Evolutionary conservation across 30 jellyfish, hydroid and myxozoan species (phyloP).

Genomic region (Cassiopea xamachana): DNA sequence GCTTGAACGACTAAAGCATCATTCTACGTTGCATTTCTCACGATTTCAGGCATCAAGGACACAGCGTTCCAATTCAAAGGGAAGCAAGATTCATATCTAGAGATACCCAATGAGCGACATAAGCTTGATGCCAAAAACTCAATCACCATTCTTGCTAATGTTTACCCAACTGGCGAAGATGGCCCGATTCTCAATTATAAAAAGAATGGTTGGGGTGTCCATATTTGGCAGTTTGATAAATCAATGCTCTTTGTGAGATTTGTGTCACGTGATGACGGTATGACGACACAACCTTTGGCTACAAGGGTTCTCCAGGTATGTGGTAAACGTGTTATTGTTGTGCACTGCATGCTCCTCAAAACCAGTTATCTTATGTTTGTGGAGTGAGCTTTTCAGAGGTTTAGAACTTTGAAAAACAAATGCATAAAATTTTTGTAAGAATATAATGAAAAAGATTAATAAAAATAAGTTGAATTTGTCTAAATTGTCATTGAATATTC

Average conservation of each 20-base stretch:
- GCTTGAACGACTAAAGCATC: too few relatives aligned
- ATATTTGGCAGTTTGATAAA: slow-evolving; percentile 94
- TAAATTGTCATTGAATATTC: too few relatives aligned
- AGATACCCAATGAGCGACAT: slow-evolving; percentile 87
- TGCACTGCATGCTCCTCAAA: too few relatives aligned
- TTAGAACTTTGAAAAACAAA: too few relatives aligned
- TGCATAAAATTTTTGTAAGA: too few relatives aligned
- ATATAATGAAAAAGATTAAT: too few relatives aligned
- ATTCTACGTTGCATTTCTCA: too few relatives aligned
- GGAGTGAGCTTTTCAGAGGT: too few relatives aligned
- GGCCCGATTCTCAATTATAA: slow-evolving; percentile 90
- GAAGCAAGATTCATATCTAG: slow-evolving; percentile 88
- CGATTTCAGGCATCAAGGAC: slow-evolving; percentile 79
- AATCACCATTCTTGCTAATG: slow-evolving; percentile 81
- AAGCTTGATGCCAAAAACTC: slow-evolving; percentile 84
- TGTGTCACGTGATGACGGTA: slow-evolving; percentile 89
- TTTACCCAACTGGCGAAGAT: slow-evolving; percentile 93
- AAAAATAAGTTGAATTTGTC: too few relatives aligned
- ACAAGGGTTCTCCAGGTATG: slow-evolving; percentile 92
- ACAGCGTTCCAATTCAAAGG: slow-evolving; percentile 95
- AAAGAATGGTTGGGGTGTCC: slow-evolving; percentile 97
- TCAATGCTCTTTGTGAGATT: slow-evolving; percentile 93
- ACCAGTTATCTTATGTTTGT: too few relatives aligned
- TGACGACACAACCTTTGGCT: slow-evolving; percentile 93
- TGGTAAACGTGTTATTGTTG: neutral